Evolutionary conservation across 2,888 invertebrate species (phyloP), one percentile per base, ranked within the genome.

Genomic region (Idaea dimidiata): DNA sequence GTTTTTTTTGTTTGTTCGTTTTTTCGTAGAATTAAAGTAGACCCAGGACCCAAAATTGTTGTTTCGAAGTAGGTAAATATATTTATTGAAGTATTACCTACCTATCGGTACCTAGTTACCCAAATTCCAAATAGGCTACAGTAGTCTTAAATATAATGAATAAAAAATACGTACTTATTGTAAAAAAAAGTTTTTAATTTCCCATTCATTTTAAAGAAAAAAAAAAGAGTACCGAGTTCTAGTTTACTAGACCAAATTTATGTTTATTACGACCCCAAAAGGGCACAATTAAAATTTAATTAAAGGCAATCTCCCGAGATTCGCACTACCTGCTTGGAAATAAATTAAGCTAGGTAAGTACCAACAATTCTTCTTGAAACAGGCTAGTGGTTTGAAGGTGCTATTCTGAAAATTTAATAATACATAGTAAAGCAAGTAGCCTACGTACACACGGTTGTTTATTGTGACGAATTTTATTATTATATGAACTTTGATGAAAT

Each of bases 331-430:
- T 75, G 80, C 82, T 79, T 78, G 78, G 66, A 76, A 77, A 80
- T 86, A 85, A 83, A 85, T 86, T 79, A 72, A 75, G 74, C 64
- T 67, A 75, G 74, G 65, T 68, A 75, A 77, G 79, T 78, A 78
- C 76, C 78, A 74, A 84, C 83, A 80, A 82, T 82, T 85, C 86
- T 84, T 84, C 81, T 83, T 80, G 24, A 78, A 86, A 84, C 84
- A 83, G 81, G 77, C 75, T 70, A 77, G 74, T 71, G 71, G 74
- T 72, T 75, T 69, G 70, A 77, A 79, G 76, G 73, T 78, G 78
- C 81, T 85, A 87, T 86, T 83, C 77, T 78, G 75, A 73, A 84
- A 86, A 84, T 84, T 84, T 87, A 87, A 86, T 87, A 86, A 84
- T 43, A 43, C 43, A 43, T 81, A 79, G 73, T 77, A 74, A 77